Evolutionary conservation across 2,888 invertebrate genomes (phyloP), one percentile per base, ranked within the genome.

Genomic region (Candidula unifasciata): DNA sequence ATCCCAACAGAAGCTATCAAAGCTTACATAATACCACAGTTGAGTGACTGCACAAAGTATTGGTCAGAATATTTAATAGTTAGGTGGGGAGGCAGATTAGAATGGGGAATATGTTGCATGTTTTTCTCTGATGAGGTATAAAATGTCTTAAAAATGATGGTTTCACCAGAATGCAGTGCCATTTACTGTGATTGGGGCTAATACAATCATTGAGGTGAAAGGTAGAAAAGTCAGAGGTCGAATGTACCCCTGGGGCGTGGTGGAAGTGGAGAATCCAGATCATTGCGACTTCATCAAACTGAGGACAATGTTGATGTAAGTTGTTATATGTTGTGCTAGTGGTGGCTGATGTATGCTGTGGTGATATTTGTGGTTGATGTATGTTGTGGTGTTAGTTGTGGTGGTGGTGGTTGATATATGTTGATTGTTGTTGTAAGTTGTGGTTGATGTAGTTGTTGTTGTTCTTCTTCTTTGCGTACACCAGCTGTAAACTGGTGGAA

Each of bases 261-360:
- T 99, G 13, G 99, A 99, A 94, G 98, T 99, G 21, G 99, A 99
- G 94, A 99, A 99, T 95, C 98, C 98, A 0, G 98, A 98, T 73
- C 98, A 99, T 93, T 98, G 98, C 94, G 99, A 99, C 95, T 99
- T 99, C 94, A 98, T 98, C 92, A 99, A 98, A 94, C 95, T 99
- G 86, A 95, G 99, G 89, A 98, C 98, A 24, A 98, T 99, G 98
- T 95, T 99, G 66, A 98, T 98, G 97, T 93, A 87, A 90, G 91
- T 86, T 87, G 27, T 18, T 79, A 27, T 44, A 37, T 16, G 52
- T 60, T 21, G 60, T 60, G 1, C 0, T 60, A 21, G 60, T 24
- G 5, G n/a, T 24, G 10, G 60, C 21, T 60, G 60, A 60, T 60
- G 60, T 60, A 16, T 18, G 5, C n/a, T 60, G 60, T 60, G 60